Evolutionary conservation across 2,113 vertebrate species (phyloP).

Genomic region (Phalacrocorax pelagicus): DNA sequence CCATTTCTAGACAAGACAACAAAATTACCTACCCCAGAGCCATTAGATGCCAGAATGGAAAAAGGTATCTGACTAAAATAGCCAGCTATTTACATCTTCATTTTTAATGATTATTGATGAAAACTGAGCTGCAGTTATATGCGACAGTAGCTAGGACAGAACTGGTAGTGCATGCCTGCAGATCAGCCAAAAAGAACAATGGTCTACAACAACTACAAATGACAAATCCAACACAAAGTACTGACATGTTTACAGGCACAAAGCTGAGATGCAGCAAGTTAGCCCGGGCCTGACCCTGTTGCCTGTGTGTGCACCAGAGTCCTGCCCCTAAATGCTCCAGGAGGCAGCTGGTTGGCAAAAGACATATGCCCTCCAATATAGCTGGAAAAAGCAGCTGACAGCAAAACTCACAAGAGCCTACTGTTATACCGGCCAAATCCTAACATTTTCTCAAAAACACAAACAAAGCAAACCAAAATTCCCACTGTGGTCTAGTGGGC

Average conservation of each 20-base stretch:
- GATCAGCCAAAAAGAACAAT: neutral
- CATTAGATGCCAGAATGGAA: neutral
- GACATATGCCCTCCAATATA: neutral
- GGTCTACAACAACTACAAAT: neutral
- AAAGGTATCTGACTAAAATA: neutral
- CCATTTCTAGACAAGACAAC: neutral
- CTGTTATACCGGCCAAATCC: neutral
- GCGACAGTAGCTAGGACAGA: neutral
- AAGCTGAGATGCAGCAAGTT: neutral
- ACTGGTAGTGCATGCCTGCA: neutral
- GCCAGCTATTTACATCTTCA: neutral
- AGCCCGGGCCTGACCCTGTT: neutral
- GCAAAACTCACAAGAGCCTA: neutral
- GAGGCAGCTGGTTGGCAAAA: neutral
- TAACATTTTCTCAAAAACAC: neutral
- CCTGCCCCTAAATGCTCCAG: neutral
- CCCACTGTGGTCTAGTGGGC: neutral
- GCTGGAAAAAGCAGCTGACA: neutral
- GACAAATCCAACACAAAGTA: neutral
- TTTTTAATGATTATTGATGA: neutral
- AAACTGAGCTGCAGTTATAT: neutral
- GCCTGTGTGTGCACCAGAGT: too few relatives aligned
- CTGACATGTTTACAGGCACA: rapidly evolving
- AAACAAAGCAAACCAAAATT: neutral
- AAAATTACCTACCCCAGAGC: neutral